phyloP scores from a whole-genome alignment of 2,113 vertebrate species.

The Macrotus californicus region DNA sequence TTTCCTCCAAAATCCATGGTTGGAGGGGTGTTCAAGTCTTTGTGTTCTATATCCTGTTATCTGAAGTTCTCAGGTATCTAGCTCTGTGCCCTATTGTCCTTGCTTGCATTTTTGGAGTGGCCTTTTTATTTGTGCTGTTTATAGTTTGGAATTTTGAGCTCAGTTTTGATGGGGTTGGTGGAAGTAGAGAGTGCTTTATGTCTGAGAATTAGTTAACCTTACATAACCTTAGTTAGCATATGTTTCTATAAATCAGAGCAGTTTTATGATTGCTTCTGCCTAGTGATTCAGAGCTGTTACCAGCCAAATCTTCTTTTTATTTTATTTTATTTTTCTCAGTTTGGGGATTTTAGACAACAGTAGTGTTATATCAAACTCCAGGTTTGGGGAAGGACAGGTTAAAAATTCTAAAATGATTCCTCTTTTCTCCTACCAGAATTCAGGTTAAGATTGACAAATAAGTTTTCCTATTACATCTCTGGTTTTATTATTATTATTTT shows the following conservation, averaged over 20 bases:
- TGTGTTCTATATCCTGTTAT: background rate
- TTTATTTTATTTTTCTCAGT: background rate
- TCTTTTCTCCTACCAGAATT: background rate
- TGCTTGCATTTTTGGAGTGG: background rate
- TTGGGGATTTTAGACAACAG: background rate
- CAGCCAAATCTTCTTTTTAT: background rate
- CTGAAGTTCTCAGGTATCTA: background rate
- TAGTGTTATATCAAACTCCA: background rate
- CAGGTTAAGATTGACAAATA: background rate
- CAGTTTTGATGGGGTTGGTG: background rate
- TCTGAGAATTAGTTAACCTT: too few species aligned
- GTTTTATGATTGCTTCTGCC: background rate
- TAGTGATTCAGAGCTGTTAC: background rate
- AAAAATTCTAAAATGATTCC: background rate
- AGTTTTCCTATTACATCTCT: background rate
- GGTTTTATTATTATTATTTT: background rate
- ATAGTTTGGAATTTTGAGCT: background rate
- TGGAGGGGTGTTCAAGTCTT: background rate
- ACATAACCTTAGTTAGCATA: background rate
- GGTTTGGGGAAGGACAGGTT: background rate
- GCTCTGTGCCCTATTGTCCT: background rate
- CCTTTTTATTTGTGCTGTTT: background rate
- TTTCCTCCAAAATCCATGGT: background rate
- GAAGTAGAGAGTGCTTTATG: background rate
- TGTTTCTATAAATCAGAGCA: background rate